These are phyloP conservation scores for Rhabdomys pumilio DNA, from an alignment of 2,797 vertebrate genomes.

Conservation along the genomic window DNA sequence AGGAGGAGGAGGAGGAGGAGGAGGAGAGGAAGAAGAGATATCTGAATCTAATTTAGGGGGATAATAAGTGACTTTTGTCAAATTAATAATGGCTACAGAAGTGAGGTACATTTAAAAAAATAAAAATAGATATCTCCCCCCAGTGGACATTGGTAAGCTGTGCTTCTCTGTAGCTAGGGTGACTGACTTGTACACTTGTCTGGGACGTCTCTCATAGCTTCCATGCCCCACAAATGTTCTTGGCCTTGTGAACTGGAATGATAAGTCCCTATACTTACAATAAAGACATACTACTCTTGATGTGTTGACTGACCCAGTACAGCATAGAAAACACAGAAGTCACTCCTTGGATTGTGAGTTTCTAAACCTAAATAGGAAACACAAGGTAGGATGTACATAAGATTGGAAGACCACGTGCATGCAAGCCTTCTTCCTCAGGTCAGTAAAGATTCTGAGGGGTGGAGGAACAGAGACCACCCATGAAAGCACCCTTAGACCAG, in stretches of 20 bases:
- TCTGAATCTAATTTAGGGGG: neutral
- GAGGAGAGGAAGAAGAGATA: neutral
- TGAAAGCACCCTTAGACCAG: neutral
- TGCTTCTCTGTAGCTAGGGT: neutral
- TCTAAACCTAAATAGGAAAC: neutral
- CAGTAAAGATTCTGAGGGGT: neutral
- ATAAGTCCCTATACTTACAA: neutral
- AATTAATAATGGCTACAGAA: constrained; percentile 30
- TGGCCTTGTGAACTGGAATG: neutral
- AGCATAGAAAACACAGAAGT: neutral
- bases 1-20: too few species aligned
- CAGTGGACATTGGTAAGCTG: neutral
- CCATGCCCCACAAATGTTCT: neutral
- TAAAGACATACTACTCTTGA: neutral
- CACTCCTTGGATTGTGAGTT: constrained; percentile 1
- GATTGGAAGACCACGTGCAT: neutral
- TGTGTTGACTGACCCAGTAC: neutral
- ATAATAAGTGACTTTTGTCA: constrained; percentile 19
- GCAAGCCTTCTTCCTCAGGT: neutral
- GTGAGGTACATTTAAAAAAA: neutral
- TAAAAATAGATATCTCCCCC: neutral
- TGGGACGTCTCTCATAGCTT: neutral
- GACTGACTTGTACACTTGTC: neutral
- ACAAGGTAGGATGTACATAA: neutral
- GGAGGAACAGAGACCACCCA: too few species aligned